Evolutionary conservation across 2,797 vertebrate species (phyloP), one percentile per base, ranked within the genome.

Genomic region (Parauchenoglanis punctatus): DNA sequence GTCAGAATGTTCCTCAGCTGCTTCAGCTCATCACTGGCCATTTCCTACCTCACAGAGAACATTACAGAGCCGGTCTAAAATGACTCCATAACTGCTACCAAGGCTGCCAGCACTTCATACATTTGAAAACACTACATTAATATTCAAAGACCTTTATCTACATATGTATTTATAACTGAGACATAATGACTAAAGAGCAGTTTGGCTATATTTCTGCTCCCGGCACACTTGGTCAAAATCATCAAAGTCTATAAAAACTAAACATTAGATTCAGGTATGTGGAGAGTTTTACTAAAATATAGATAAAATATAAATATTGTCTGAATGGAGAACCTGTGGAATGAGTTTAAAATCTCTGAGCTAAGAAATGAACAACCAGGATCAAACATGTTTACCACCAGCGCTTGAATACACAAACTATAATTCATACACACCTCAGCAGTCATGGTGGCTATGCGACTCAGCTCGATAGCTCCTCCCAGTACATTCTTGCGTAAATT

Each of bases 21-120:
- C 93, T 97, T 98, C 92, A 99, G 95, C 93, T 99, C 98, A 0
- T 99, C 97, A 0, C 99, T 99, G 87, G 99, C 98, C 99, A 99
- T 99, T 93, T 99, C 98, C 99, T 99, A 56, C 73, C 91, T 0
- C 8, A 86, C 46, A 82, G 46, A 83, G 23, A 67, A 68, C 58
- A 81, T 81, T 46, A 58, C 31, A 83, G 28, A 84, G 65, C 25
- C 0, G 4, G 72, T 49, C 49, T 73, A 61, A 63, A 83, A 87
- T 31, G 28, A 59, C 31, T 84, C 59, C 44, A 67, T 52, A 63
- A 46, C 23, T 63, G 28, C 17, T 65, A 46, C 40, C 59, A 65
- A 28, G 3, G n/a, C 35, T 63, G 35, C 25, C 25, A 63, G 58
- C 35, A 46, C 13, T 49, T 67, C 1, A 81, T 46, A 61, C 23